Base-by-base conservation (phyloP, 2,113 vertebrate genomes). In the Glaucidium brasilianum region DNA sequence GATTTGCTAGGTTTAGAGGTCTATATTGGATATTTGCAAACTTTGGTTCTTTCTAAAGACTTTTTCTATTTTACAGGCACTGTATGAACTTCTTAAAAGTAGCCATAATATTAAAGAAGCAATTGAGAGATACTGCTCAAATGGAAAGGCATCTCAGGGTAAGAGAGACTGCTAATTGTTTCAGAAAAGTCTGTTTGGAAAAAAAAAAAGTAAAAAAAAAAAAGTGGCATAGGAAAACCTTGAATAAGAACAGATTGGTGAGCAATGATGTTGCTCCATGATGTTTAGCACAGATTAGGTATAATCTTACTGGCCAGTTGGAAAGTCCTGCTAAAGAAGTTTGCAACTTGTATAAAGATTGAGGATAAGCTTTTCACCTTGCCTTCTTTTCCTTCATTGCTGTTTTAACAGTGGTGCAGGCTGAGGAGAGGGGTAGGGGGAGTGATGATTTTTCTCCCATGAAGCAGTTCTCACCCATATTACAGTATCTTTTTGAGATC, bases 1-100 rank as follows among this genome's bases (percentile, higher is more conserved):
- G 5, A 10, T 63, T 4, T 25, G 16, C 34, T 67, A 37, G 9
- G 27, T 84, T 47, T 18, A 22, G 25, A 64, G 8, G 2, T 78
- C 4, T 85, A 25, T 19, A 15, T 34, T 47, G 18, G 9, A 25
- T 76, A 22, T 62, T 50, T 49, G 8, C 32, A 49, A 94, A 58
- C 15, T 59, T 56, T 14, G 7, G 37, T 17, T 80, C 34, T 84
- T 83, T 66, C 52, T 88, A 37, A 85, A 88, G 13, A n/a, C n/a
- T 84, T 90, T 26, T 80, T 82, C 41, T 29, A 18, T 85, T 68
- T 94, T n/a, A 1, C 60, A 99, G 99, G 99, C 99, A 6, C 98
- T 99, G 56, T 98, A 98, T 95, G 99, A 99, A 96, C 99, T 99
- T 95, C 97, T 99, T 63, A 99, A 98, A 96, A 99, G 98, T 96